These are phyloP conservation scores for Bombus impatiens DNA, from an alignment of 1,140 invertebrate species.

Conservation along the genomic window DNA sequence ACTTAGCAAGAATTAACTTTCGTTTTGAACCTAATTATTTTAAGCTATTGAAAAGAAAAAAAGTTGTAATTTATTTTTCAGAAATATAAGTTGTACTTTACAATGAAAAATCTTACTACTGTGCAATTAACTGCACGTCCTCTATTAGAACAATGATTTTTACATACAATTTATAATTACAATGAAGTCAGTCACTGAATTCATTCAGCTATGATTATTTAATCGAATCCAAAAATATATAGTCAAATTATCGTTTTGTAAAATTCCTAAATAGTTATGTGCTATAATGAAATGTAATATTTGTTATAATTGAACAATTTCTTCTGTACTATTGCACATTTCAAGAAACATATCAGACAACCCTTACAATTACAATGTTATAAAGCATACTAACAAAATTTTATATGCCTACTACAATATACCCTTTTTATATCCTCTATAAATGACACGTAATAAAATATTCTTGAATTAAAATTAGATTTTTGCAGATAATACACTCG, in stretches of 20 bases:
- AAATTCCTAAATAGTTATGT: background rate
- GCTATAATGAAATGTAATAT: background rate
- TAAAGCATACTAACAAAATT: background rate
- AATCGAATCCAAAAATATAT: background rate
- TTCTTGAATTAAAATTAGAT: background rate
- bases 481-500: background rate
- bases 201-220: conserved; percentile 17
- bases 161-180: conserved; percentile 8
- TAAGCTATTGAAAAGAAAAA: no score
- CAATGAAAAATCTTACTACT: background rate
- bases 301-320: background rate
- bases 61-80: background rate
- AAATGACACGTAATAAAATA: background rate
- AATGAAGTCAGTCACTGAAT: conserved; percentile 14
- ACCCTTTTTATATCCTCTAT: background rate
- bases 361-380: background rate
- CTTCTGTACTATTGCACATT: background rate
- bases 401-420: background rate
- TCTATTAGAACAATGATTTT: background rate
- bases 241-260: background rate
- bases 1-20: no score
- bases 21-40: no score
- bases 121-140: background rate
- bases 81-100: background rate
- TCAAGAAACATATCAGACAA: background rate